These are phyloP conservation scores for Norana najaformis DNA, from an alignment of 2,888 invertebrate genomes.

Conservation along the genomic window DNA sequence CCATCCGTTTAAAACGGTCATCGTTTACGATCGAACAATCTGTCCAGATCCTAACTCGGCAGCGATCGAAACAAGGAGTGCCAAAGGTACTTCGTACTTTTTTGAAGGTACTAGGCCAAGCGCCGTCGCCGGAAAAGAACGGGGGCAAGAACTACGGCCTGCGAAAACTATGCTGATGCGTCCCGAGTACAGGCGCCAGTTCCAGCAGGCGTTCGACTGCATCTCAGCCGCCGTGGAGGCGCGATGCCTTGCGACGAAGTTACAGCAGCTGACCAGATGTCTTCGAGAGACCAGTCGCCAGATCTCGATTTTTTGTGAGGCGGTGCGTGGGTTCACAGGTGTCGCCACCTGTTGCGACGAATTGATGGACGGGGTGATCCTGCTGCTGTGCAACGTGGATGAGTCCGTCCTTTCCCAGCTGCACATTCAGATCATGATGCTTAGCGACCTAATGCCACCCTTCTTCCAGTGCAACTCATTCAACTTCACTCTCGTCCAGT, in stretches of 20 bases:
- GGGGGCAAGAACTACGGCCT: background rate
- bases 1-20: background rate
- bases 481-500: conserved; percentile 53
- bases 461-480: conserved; percentile 52
- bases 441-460: conserved; percentile 51
- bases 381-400: conserved; percentile 47
- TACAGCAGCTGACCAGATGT: conserved; percentile 41
- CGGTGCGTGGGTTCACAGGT: background rate
- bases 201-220: conserved; percentile 33
- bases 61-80: background rate
- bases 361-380: conserved; percentile 47
- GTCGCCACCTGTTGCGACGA: conserved; percentile 38
- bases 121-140: background rate
- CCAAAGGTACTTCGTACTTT: background rate
- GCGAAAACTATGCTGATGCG: conserved; percentile 20
- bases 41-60: background rate
- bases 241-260: conserved; percentile 38
- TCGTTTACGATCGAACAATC: conserved; percentile 20
- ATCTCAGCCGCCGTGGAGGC: conserved; percentile 33
- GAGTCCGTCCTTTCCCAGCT: conserved; percentile 38
- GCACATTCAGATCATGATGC: conserved; percentile 49
- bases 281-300: conserved; percentile 39
- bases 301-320: conserved; percentile 30
- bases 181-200: conserved; percentile 25
- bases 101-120: background rate